These are phyloP conservation scores for Benthosema pterotum DNA, from an alignment of 2,797 vertebrate species.

Conservation along the genomic window DNA sequence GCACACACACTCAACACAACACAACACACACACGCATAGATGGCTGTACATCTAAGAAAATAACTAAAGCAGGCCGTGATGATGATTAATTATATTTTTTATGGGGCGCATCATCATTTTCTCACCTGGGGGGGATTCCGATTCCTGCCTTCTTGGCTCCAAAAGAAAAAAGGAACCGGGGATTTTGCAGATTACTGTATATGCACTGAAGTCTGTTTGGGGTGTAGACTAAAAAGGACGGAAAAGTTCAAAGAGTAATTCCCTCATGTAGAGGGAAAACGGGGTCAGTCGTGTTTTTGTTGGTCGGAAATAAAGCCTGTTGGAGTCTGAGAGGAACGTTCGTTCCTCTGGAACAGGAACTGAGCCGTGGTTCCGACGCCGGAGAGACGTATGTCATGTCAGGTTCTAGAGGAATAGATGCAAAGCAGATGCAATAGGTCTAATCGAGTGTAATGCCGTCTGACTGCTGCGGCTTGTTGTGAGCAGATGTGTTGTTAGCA, in stretches of 20 bases:
- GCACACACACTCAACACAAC: no score
- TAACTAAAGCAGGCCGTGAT: slow-evolving; percentile 41
- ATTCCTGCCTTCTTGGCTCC: slow-evolving; percentile 18
- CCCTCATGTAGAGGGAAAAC: slow-evolving; percentile 34
- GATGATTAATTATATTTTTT: slow-evolving; percentile 57
- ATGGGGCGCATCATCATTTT: slow-evolving; percentile 21
- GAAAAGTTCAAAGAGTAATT: background rate
- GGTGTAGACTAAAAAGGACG: slow-evolving; percentile 10
- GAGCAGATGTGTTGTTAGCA: slow-evolving; percentile 60
- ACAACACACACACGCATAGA: slow-evolving; percentile 56
- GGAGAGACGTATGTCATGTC: slow-evolving; percentile 53
- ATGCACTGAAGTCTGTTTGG: slow-evolving; percentile 46
- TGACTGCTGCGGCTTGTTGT: slow-evolving; percentile 54
- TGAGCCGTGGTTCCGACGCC: slow-evolving; percentile 11
- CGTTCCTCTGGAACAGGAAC: slow-evolving; percentile 36
- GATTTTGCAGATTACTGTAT: slow-evolving; percentile 24
- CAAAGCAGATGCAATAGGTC: slow-evolving; percentile 64
- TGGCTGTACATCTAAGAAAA: slow-evolving; percentile 46
- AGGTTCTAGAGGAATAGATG: slow-evolving; percentile 49
- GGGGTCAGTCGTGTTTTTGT: slow-evolving; percentile 14
- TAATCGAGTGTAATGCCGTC: slow-evolving; percentile 50
- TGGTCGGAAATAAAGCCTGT: no score
- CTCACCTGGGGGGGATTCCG: slow-evolving; percentile 15
- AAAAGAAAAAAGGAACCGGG: slow-evolving; percentile 24
- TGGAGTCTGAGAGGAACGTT: slow-evolving; percentile 8